phyloP scores from a whole-genome alignment of 2,797 vertebrate genomes.

The Myotis vivesi region DNA sequence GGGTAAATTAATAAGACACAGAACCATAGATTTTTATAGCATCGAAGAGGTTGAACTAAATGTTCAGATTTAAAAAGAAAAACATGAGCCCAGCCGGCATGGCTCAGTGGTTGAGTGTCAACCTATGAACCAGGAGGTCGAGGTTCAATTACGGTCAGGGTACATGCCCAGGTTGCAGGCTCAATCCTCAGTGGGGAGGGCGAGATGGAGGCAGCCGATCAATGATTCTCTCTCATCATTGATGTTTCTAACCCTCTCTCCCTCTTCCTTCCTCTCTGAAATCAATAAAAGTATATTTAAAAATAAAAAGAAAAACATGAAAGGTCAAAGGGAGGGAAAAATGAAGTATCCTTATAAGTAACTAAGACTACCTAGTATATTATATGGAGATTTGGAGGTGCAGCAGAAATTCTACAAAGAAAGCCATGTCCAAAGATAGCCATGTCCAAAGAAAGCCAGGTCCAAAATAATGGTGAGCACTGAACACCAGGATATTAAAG shows the following conservation, averaged over 20 bases:
- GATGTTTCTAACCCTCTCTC: too few relatives aligned
- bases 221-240: too few relatives aligned
- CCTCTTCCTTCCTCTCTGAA: too few relatives aligned
- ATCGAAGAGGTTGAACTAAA: not conserved
- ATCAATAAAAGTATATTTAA: not conserved
- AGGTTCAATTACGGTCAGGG: too few relatives aligned
- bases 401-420: not conserved
- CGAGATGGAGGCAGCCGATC: too few relatives aligned
- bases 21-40: not conserved
- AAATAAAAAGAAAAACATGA: not conserved
- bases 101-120: too few relatives aligned
- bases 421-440: not conserved
- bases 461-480: not conserved
- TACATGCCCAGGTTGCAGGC: too few relatives aligned
- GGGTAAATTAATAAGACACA: not conserved
- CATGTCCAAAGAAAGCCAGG: not conserved
- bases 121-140: too few relatives aligned
- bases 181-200: too few relatives aligned
- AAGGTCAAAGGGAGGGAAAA: not conserved
- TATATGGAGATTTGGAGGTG: not conserved
- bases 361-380: not conserved
- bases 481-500: not conserved
- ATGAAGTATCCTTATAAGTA: not conserved
- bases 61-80: conserved; percentile 18
- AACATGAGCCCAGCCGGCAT: not conserved